Evolutionary conservation across 2,888 invertebrate species (phyloP), one percentile per base, ranked within the genome.

Genomic region (Drosophila dives): DNA sequence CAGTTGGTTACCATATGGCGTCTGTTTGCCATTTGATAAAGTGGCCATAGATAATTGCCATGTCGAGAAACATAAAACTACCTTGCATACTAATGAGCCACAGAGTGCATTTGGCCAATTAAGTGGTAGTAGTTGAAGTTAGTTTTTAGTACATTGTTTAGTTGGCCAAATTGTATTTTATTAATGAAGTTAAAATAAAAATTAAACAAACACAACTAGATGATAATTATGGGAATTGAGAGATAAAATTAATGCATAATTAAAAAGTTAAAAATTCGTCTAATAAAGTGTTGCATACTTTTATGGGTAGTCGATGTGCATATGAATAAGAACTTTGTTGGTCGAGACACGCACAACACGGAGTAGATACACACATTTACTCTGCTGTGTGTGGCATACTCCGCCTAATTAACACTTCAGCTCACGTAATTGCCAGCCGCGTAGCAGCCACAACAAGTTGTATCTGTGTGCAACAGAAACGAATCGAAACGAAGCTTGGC

Each of bases 11-110:
- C 54, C 55, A 65, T 61, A 54, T 38, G 55, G 49, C 15, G 53
- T 48, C 45, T 72, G 72, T 56, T 65, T 61, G 55, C 45, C 51
- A 40, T 56, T 65, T 72, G 72, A 72, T 72, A 72, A 64, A 65
- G 56, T 54, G 58, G 51, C 62, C 62, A 53, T 36, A 71, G 71
- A 63, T 71, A 71, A 71, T 71, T 71, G 58, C 71, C 58, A 40
- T 58, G 62, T 42, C 42, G 56, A 40, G 71, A 56, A 51, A 70
- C 34, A 45, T 45, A 50, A 36, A 55, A 58, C 48, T 53, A 36
- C 53, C 56, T 63, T 71, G 42, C 62, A 71, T 71, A 40, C 56
- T 71, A 58, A 71, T 63, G 33, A 63, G 40, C 11, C 42, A n/a
- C 26, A 2, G 29, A 11, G 32, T 62, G 51, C 55, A 71, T 55